Percentiles rank a stretch among this genome's conserved stretches.
Evolutionary conservation across 2,797 vertebrate species (phyloP).

Genomic region (Sternarchorhynchus goeldii): DNA sequence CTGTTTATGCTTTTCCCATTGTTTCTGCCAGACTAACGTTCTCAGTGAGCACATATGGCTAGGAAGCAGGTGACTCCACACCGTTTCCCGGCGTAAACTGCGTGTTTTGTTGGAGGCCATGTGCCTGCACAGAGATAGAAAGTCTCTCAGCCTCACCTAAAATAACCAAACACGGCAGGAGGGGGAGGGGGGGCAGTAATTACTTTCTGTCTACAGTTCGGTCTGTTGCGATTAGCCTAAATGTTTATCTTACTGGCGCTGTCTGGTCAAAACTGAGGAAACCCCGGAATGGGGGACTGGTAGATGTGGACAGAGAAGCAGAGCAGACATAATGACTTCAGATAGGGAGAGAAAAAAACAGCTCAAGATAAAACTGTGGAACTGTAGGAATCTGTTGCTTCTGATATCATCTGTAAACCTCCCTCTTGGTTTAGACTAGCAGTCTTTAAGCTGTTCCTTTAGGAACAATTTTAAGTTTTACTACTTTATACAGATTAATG

Average conservation of each 20-base stretch:
- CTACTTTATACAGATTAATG: too few species aligned
- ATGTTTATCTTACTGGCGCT: neutral
- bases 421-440: neutral
- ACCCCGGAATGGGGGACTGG: neutral
- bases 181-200: slow-evolving; percentile 24
- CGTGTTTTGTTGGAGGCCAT: too few species aligned
- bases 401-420: too few species aligned
- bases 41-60: slow-evolving; percentile 17
- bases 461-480: too few species aligned
- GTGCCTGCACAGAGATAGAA: neutral
- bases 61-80: neutral
- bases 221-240: slow-evolving; percentile 25
- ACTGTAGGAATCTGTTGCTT: neutral
- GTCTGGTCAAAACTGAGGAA: slow-evolving; percentile 10
- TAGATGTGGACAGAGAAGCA: neutral
- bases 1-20: neutral
- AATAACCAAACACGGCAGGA: neutral
- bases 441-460: too few species aligned
- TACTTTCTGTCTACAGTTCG: slow-evolving; percentile 16
- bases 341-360: neutral
- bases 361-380: neutral
- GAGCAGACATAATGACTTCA: neutral
- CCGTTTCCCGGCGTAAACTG: too few species aligned
- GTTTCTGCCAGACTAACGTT: neutral
- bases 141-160: neutral